Evolutionary conservation across 2,797 vertebrate genomes (phyloP).

Genomic region (Paedocypris micromegethes): DNA sequence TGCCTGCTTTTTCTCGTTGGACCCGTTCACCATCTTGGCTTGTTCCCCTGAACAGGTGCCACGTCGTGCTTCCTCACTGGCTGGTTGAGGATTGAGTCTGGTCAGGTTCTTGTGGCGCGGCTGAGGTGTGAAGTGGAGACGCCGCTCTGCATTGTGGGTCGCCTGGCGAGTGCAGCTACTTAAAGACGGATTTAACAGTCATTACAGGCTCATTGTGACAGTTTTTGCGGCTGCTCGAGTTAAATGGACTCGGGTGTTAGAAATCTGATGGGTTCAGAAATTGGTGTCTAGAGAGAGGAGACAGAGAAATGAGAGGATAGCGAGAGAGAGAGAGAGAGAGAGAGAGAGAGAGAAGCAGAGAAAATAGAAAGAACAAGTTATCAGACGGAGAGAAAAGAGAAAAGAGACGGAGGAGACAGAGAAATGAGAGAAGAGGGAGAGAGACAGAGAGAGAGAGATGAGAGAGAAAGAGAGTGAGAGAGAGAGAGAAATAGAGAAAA

Average conservation of each 20-base stretch:
- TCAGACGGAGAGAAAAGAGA: too few species aligned
- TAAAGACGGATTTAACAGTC: neutral
- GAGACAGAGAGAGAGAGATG: too few species aligned
- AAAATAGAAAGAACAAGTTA: too few species aligned
- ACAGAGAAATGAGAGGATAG: too few species aligned
- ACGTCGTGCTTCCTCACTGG: neutral
- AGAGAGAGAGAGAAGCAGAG: too few species aligned
- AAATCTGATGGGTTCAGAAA: constrained; percentile 24
- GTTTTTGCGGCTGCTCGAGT: constrained; percentile 31
- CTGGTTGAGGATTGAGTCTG: constrained; percentile 15
- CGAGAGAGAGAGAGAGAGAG: too few species aligned
- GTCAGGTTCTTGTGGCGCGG: constrained; percentile 8
- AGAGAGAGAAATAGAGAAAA: too few species aligned
- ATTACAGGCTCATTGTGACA: constrained; percentile 15
- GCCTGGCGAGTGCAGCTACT: neutral
- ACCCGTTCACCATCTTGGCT: constrained; percentile 1
- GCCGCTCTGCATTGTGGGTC: neutral
- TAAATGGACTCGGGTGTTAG: constrained; percentile 37
- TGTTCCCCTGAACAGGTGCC: constrained; percentile 10
- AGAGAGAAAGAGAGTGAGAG: too few species aligned
- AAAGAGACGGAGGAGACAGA: too few species aligned
- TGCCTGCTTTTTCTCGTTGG: neutral
- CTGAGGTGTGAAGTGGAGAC: neutral
- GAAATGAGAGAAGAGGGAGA: too few species aligned
- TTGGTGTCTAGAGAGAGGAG: constrained; percentile 10